These are phyloP conservation scores for Eristalis intricaria DNA, from an alignment of 2,888 invertebrate genomes.

Conservation along the genomic window DNA sequence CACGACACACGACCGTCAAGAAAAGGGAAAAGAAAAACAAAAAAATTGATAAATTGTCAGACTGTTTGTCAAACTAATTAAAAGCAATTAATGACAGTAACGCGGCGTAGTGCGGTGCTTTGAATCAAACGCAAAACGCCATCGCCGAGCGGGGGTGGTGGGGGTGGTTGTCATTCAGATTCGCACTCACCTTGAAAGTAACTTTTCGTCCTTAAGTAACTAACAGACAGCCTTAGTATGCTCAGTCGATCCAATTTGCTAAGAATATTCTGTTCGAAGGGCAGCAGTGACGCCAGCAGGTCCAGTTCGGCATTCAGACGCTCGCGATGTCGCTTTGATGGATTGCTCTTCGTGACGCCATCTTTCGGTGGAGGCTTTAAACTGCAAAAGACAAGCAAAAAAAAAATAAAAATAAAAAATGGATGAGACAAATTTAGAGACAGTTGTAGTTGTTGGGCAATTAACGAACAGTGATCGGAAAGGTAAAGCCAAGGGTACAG, in stretches of 20 bases:
- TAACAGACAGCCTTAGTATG: slow-evolving; percentile 98
- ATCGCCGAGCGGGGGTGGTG: not conserved
- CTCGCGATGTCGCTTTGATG: slow-evolving; percentile 98
- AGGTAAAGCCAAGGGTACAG: not conserved
- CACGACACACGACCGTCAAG: not conserved
- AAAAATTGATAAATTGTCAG: slow-evolving; percentile 60
- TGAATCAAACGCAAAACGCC: not conserved
- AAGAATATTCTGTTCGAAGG: slow-evolving; percentile 98
- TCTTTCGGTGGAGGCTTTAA: slow-evolving; percentile 97
- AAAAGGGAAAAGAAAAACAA: not conserved
- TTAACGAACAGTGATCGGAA: not conserved
- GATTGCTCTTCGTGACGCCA: slow-evolving; percentile 97
- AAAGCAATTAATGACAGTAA: slow-evolving; percentile 49
- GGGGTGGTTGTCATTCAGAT: slow-evolving; percentile 52
- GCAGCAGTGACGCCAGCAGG: slow-evolving; percentile 95
- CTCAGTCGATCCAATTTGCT: slow-evolving; percentile 99
- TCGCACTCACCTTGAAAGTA: slow-evolving; percentile 97
- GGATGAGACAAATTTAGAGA: slow-evolving; percentile 13
- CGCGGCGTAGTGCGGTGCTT: not conserved
- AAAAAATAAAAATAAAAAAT: slow-evolving; percentile 19
- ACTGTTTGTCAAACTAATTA: slow-evolving; percentile 66
- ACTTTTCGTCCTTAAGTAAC: slow-evolving; percentile 99
- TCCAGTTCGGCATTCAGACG: slow-evolving; percentile 99
- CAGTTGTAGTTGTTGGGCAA: slow-evolving; percentile 12
- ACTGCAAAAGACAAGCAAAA: slow-evolving; percentile 83